Evolutionary conservation across 2,797 vertebrate species (phyloP), one percentile per base, ranked within the genome.

Genomic region (Tachyglossus aculeatus): DNA sequence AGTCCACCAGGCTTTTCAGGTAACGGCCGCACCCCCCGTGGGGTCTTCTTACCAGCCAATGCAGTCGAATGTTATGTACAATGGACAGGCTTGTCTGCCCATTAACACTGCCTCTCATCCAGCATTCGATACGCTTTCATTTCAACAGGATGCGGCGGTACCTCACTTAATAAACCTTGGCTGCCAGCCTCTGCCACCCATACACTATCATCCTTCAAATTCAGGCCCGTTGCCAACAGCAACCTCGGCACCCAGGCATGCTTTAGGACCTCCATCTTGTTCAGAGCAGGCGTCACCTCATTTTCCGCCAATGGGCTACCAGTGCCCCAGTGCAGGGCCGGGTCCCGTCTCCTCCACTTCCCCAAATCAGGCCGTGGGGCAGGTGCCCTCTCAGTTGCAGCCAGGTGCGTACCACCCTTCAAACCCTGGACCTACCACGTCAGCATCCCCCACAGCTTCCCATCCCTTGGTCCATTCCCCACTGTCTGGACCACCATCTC

Each of bases 401-500:
- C 90, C 95, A 58, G 88, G 96, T 80, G 86, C 93, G 4, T 98
- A 96, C 87, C 94, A 95, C 83, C 90, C 96, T 37, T 88, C 93
- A 38, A 90, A 95, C 79, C 94, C 96, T 76, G 92, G 94, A 9
- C 93, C 96, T 0, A 80, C 95, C 68, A 94, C 96, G 18, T 94
- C 96, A 67, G 93, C 95, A n/a, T 96, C 97, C 36, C 91, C 95
- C 2, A 93, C 94, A 78, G 89, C 91, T 18, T 91, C 93, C 47
- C 88, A 91, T 77, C 86, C 92, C 41, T 90, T 98, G 94, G 89
- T 95, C 81, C 92, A 92, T 65, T 96, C 96, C 24, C 94, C 96
- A 1, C 94, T 96, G 61, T 98, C 97, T 2, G 96, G 95, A 77
- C 96, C 97, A 50, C 94, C 96, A 19, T 98, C 97, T 51, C 95